Conservation (phyloP, 2,113 vertebrate genomes). For the Empidonax traillii region DNA sequence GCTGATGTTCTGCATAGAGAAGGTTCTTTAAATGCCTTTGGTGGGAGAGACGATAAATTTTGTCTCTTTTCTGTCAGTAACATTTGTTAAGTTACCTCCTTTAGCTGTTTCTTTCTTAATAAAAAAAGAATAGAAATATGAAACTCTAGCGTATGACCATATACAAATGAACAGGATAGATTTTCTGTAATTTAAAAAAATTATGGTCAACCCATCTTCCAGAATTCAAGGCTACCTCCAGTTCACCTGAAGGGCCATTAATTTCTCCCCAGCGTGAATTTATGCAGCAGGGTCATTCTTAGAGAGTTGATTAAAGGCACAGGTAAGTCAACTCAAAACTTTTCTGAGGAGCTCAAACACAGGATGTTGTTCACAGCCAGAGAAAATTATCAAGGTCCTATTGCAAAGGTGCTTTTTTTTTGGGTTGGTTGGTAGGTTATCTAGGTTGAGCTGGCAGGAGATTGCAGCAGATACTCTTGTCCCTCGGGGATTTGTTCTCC, state of each 20-base stretch:
- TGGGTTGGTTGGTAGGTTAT: background rate
- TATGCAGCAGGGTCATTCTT: background rate
- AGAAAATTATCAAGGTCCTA: background rate
- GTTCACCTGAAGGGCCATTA: background rate
- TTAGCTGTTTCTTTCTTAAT: background rate
- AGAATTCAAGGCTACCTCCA: background rate
- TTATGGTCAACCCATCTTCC: background rate
- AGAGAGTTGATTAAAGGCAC: background rate
- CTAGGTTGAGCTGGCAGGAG: background rate
- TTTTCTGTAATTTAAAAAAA: background rate
- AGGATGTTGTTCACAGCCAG: fast-evolving
- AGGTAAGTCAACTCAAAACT: background rate
- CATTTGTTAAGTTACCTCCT: background rate
- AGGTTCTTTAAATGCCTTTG: background rate
- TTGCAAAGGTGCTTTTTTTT: background rate
- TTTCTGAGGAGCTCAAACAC: background rate
- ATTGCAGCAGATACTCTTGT: background rate
- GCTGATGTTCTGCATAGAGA: background rate
- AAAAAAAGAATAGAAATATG: background rate
- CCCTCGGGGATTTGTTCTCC: background rate
- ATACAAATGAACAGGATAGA: background rate
- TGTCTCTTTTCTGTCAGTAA: background rate
- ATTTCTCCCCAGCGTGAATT: background rate
- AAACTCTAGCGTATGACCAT: background rate
- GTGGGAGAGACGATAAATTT: background rate